Evolutionary conservation across 2,113 vertebrate genomes (phyloP), one percentile per base, ranked within the genome.

Genomic region (Trematocara nigrifrons): DNA sequence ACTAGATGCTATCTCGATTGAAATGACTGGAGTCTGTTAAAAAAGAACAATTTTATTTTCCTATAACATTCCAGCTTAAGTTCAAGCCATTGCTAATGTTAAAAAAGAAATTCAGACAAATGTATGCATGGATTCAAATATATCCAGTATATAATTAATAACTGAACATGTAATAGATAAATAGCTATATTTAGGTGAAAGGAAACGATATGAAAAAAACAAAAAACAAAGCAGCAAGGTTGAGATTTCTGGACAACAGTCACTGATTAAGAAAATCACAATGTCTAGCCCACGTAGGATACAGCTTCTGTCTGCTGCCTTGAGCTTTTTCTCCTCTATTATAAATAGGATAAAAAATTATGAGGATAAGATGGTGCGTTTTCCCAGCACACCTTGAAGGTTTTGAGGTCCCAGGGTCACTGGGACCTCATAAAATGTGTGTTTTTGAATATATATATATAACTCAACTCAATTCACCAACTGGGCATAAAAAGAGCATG

Each of bases 1-100:
- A 89, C 86, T 95, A 61, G 96, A 95, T 71, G 97, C 96, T n/a
- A 98, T 87, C 20, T 95, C 94, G 13, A 99, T 93, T 38, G 91
- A 94, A 86, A 98, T 69, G 80, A 86, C 93, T 83, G 97, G 97
- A 88, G 94, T 95, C 98, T 98, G 89, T 88, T 82, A 26, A 57
- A 74, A 77, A 76, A 84, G 5, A 80, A 4, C 12, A 56, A 33
- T 16, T 29, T 10, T 76, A 47, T 47, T 29, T 74, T 29, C 22
- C 42, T 29, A 47, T 29, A 49, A 49, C 10, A 49, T 31, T 29
- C 3, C 15, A 16, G 12, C 15, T 74, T 29, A 74, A 47, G 40
- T 45, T 31, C 22, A 76, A 18, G 26, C 26, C 42, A 49, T 10
- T 10, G 10, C 22, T 49, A 49, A 49, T 29, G 4, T 47, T 45